Evolutionary conservation across 2,113 vertebrate species (phyloP), one percentile per base, ranked within the genome.

Genomic region (Narcine bancroftii): DNA sequence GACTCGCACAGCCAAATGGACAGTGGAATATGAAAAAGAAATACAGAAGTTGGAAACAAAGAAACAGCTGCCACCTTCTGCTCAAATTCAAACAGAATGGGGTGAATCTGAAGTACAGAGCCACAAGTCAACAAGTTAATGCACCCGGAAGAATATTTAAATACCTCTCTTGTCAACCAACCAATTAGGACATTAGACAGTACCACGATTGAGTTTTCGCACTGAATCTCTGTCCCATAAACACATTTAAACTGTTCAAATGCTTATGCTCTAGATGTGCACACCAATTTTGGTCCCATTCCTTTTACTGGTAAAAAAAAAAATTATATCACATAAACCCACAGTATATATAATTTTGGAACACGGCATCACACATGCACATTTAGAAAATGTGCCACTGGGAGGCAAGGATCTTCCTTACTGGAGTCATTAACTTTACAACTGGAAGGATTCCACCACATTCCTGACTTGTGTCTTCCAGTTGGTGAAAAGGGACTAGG

Each of bases 21-120:
- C 76, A 47, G 76, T 47, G 42, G 47, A 79, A 45, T 47, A 79
- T 47, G 76, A 79, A 79, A 47, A 21, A 79, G 76, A 79, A 79
- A 45, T 79, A 47, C 42, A 79, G 21, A 47, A 79, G 76, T 47
- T 47, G 42, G 76, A 79, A 45, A 47, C 76, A 79, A 79, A 45
- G 24, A 79, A 47, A 47, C 76, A 79, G 42, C 76, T 79, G 76
- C 42, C 76, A 79, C 76, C 76, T 79, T 79, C 76, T 79, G 76
- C 76, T 79, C 76, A 79, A 24, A 47, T 79, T 45, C 45, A 47
- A 79, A 79, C 76, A 26, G 76, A 45, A 45, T 45, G 47, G 45
- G 76, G 26, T 79, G 42, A 79, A 29, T 39, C 76, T 47, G 39
- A 26, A 21, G 76, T 45, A 79, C 76, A 79, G 7, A 79, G 76